Evolutionary conservation across 2,113 vertebrate genomes (phyloP), one percentile per base, ranked within the genome.

Genomic region (Ornithorhynchus anatinus): DNA sequence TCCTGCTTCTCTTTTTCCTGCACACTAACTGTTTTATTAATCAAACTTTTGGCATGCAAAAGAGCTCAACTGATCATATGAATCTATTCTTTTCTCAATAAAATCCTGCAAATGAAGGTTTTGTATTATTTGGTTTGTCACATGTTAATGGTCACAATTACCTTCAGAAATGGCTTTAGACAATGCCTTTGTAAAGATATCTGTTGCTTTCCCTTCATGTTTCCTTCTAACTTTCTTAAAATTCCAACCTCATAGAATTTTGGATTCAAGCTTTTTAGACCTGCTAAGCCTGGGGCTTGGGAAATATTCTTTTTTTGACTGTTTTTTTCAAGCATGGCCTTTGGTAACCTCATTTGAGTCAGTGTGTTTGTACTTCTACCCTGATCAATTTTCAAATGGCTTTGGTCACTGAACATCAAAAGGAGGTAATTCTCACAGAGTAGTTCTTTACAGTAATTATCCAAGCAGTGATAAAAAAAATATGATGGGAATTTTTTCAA

Each of bases 91-190:
- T 25, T 43, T 63, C 45, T 59, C 35, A 48, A 17, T 48, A 65
- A 22, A 72, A 77, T 48, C 8, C 16, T 4, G 11, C 10, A 36
- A 57, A 0, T 0, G 2, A 33, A 16, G 15, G 12, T 1, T 0
- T 40, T 29, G 35, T 61, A 8, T 38, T 14, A 64, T 10, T 42
- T 58, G 51, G 13, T 37, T 66, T 56, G 33, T 63, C 27, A 43
- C 62, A 4, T 45, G 0, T 8, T 68, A 50, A 50, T 3, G 39
- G 20, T 50, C 60, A 4, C 14, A 9, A 4, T 0, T 56, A 22
- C 31, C 48, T 75, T 69, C 15, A 48, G 52, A 80, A 75, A 70
- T 50, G 5, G 37, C 44, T 62, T 42, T 16, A 16, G 6, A 50
- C 53, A 57, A 29, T 17, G 25, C 31, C 8, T 50, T 8, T 45